Evolutionary conservation across 2,113 vertebrate genomes (phyloP).

Genomic region (Callopanchax toddi): DNA sequence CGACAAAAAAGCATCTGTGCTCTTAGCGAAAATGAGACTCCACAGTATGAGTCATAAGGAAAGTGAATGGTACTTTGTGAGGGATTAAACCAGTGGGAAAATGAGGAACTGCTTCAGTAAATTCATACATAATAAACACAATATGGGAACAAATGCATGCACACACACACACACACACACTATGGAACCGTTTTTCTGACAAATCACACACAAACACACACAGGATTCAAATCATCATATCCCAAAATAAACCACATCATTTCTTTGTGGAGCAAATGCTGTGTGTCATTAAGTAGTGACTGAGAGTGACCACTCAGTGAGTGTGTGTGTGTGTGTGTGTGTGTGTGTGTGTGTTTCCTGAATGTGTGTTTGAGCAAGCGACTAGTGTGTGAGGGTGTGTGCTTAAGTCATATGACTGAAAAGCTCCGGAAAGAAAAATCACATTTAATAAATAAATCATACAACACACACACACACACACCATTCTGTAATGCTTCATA

Average conservation of each 20-base stretch:
- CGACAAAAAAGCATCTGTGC: conserved; percentile 30
- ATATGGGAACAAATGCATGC: conserved; percentile 19
- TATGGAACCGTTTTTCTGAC: neutral
- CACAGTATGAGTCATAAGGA: conserved; percentile 60
- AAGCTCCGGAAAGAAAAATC: conserved; percentile 70
- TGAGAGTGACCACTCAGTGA: conserved; percentile 35
- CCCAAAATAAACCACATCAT: conserved; percentile 69
- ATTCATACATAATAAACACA: conserved; percentile 22
- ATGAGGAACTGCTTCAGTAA: conserved; percentile 33
- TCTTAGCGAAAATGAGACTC: conserved; percentile 44
- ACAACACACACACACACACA: conserved; percentile 22
- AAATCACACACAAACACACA: conserved; percentile 25
- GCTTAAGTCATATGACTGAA: conserved; percentile 50
- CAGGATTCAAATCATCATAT: conserved; percentile 55
- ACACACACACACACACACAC: conserved; percentile 24
- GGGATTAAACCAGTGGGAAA: conserved; percentile 56
- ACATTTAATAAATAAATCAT: conserved; percentile 78
- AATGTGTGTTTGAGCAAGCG: conserved; percentile 5
- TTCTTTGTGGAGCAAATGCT: conserved; percentile 35
- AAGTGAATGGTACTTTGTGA: conserved; percentile 34
- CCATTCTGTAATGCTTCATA: conserved; percentile 20
- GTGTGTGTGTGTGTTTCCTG: conserved; percentile 14
- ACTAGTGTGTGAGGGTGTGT: conserved; percentile 25
- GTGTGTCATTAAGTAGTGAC: conserved; percentile 53
- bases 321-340: conserved; percentile 26